A percentile compares a stretch with the other conserved stretches of the same genome.
Evolutionary conservation across 2,113 vertebrate species (phyloP).

Genomic region (Neoarius graeffei): DNA sequence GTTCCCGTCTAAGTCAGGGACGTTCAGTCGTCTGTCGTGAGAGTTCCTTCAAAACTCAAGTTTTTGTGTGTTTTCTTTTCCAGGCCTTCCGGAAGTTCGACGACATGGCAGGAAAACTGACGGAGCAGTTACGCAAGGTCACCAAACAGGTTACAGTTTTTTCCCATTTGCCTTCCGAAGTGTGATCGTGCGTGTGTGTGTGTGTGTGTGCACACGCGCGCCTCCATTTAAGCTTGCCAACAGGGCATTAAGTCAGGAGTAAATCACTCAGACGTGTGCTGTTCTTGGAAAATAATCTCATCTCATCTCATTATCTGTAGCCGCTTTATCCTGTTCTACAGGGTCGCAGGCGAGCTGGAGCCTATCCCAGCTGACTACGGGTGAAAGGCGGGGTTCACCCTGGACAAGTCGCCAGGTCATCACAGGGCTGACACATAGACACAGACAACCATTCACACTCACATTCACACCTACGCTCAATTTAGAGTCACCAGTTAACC

Average conservation of each 20-base stretch:
- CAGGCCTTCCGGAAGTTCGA: constrained; percentile 91
- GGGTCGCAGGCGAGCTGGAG: no score
- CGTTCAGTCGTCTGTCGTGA: neutral
- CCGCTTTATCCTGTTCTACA: no score
- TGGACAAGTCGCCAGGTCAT: no score
- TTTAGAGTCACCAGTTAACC: no score
- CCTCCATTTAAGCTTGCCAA: no score
- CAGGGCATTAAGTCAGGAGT: neutral
- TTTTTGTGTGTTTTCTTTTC: neutral
- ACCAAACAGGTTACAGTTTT: constrained; percentile 76
- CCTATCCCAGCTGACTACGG: no score
- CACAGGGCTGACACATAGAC: no score
- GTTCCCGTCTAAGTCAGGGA: neutral
- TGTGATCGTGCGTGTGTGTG: neutral
- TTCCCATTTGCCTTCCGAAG: neutral
- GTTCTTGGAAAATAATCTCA: neutral
- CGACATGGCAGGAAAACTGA: constrained; percentile 81
- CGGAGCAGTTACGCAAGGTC: constrained; percentile 85
- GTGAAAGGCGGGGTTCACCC: no score
- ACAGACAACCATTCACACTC: no score
- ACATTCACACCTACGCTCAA: no score
- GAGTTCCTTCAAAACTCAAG: neutral
- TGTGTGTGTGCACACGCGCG: neutral
- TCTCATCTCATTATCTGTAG: no score
- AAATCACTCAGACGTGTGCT: neutral